Evolutionary conservation across 2,888 invertebrate species (phyloP), one percentile per base, ranked within the genome.

Genomic region (Apodemia hepburni): DNA sequence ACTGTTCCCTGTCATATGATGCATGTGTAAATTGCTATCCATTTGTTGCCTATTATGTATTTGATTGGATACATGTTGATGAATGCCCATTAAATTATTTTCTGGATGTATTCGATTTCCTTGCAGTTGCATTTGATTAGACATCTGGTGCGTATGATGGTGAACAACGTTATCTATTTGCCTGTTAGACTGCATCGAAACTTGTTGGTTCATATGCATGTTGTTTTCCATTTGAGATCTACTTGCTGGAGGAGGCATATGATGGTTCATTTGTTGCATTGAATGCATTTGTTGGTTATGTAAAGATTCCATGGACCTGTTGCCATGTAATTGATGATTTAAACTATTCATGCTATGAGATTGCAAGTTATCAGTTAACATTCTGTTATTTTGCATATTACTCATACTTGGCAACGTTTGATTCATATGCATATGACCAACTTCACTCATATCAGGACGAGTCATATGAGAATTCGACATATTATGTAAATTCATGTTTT

Each of bases 381-480:
- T 87, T 64, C 90, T 80, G 68, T 89, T 91, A 65, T 80, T 91
- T 67, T 88, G 88, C 77, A 91, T 84, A 72, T 76, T 80, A 65
- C 80, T 87, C 71, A 87, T 80, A 68, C 80, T 85, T 12, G 82
- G 68, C 73, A 87, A 80, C 22, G 82, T 74, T 71, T 85, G 87
- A 68, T 87, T 87, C 80, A 90, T 84, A 70, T 91, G 91, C 80
- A 91, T 86, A 66, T 92, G 90, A 73, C 81, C 88, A 35, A 88
- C 70, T 47, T 90, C 87, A 68, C 76, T 82, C 63, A 85, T 71
- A 66, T 89, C 90, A 11, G 83, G 74, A 58, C 91, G 73, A 71
- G 82, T 87, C 61, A 84, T 77, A 65, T 87, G 87, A 68, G 80
- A 86, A 68, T 74, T 80, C 22, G 78, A 73, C 66, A 89, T 72